These are phyloP conservation scores for Hephaestus fuliginosus DNA, from an alignment of 2,797 vertebrate genomes.

Conservation along the genomic window DNA sequence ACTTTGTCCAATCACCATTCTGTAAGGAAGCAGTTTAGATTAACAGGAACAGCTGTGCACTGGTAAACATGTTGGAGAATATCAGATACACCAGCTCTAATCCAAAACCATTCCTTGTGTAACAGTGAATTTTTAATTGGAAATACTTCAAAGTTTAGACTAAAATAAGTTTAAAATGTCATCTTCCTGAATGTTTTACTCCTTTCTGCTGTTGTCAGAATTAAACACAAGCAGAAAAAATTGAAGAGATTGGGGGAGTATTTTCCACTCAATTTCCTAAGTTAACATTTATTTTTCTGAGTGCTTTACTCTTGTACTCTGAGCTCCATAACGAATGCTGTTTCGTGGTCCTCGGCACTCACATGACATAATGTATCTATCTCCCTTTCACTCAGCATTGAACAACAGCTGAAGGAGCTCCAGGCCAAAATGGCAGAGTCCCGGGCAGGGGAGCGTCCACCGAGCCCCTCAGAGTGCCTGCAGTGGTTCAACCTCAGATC, in stretches of 20 bases:
- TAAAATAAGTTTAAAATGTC: not conserved
- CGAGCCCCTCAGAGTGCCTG: conserved; percentile 87
- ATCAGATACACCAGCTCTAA: conserved; percentile 1
- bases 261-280: not conserved
- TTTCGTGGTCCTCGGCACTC: not conserved
- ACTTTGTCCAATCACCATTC: conserved; percentile 6
- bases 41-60: conserved; percentile 6
- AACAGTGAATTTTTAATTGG: not conserved
- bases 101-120: not conserved
- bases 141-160: not conserved
- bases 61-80: not conserved
- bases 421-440: conserved; percentile 88
- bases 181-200: not conserved
- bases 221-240: not conserved
- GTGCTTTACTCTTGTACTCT: conserved; percentile 2
- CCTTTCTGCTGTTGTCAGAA: conserved; percentile 1
- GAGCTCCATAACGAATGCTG: not conserved
- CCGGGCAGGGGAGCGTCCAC: conserved; percentile 79
- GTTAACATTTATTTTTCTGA: not conserved
- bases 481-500: conserved; percentile 88
- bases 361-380: conserved; percentile 19
- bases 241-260: not conserved
- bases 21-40: conserved; percentile 10
- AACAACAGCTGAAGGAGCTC: conserved; percentile 90
- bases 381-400: conserved; percentile 84